Conservation (phyloP, 2,888 invertebrate species). For the Elegia similella region DNA sequence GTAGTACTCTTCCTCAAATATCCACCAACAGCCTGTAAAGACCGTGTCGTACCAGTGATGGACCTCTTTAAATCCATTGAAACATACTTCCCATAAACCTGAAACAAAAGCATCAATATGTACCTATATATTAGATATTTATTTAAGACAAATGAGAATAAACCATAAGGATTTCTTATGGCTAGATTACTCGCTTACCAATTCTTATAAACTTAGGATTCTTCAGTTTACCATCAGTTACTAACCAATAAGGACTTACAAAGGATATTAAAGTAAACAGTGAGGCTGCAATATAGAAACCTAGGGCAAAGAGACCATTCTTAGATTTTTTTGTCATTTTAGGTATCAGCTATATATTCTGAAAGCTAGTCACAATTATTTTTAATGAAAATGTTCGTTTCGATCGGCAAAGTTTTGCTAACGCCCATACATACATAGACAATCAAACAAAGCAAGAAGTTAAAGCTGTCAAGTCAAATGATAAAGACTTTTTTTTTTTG, state of each 20-base stretch:
- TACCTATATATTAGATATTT: background rate
- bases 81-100: slow-evolving; percentile 98
- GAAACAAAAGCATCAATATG: slow-evolving; percentile 36
- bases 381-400: too few relatives aligned
- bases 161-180: too few relatives aligned
- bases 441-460: too few relatives aligned
- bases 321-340: slow-evolving; percentile 83
- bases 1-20: slow-evolving; percentile 97
- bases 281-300: slow-evolving; percentile 84
- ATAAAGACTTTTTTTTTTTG: too few relatives aligned
- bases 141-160: too few relatives aligned
- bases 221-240: slow-evolving; percentile 88
- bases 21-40: slow-evolving; percentile 97
- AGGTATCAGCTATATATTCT: too few relatives aligned
- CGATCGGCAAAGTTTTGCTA: too few relatives aligned
- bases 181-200: slow-evolving; percentile 76
- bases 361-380: too few relatives aligned
- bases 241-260: slow-evolving; percentile 93
- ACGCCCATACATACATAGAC: too few relatives aligned
- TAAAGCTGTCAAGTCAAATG: too few relatives aligned
- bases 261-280: slow-evolving; percentile 90
- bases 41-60: slow-evolving; percentile 91
- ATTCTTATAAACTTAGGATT: slow-evolving; percentile 91
- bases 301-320: slow-evolving; percentile 84
- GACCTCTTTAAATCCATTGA: slow-evolving; percentile 92